Percentiles rank a stretch among this genome's conserved stretches.
Evolutionary conservation across 2,797 vertebrate genomes (phyloP).

Genomic region (Melanogrammus aeglefinus): DNA sequence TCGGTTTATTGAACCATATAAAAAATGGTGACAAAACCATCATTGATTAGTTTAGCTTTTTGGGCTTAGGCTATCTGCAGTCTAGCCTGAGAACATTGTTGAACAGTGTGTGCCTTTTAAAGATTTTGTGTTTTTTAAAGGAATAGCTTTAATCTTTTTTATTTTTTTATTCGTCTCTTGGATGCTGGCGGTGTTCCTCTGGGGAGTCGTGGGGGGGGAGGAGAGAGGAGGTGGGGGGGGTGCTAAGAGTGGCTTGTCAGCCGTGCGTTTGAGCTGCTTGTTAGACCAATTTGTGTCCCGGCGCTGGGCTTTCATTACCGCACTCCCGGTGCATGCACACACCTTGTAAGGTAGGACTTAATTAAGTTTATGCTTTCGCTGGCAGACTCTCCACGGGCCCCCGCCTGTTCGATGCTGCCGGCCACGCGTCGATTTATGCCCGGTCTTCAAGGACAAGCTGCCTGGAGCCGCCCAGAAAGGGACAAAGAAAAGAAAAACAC

Average conservation of each 20-base stretch:
- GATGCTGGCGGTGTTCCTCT: slow-evolving; percentile 17
- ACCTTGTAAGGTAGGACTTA: slow-evolving; percentile 73
- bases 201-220: slow-evolving; percentile 9
- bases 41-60: too few species aligned
- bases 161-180: slow-evolving; percentile 39
- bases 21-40: too few species aligned
- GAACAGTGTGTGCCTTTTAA: too few species aligned
- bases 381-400: slow-evolving; percentile 60
- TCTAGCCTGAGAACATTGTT: too few species aligned
- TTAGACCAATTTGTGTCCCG: slow-evolving; percentile 63
- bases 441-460: slow-evolving; percentile 66
- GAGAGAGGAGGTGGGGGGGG: too few species aligned
- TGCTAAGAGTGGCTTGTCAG: slow-evolving; percentile 38
- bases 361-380: slow-evolving; percentile 77
- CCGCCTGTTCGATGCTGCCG: slow-evolving; percentile 44
- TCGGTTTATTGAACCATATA: too few species aligned
- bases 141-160: slow-evolving; percentile 14
- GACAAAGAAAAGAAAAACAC: slow-evolving; percentile 34
- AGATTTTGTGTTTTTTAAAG: too few species aligned
- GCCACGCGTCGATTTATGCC: slow-evolving; percentile 68
- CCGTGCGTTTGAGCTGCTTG: slow-evolving; percentile 60
- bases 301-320: slow-evolving; percentile 69
- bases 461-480: slow-evolving; percentile 44
- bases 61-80: too few species aligned
- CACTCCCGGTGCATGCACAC: slow-evolving; percentile 51